These are phyloP conservation scores for Oryzias dopingdopingensis DNA, from an alignment of 2,797 vertebrate genomes.

Conservation along the genomic window DNA sequence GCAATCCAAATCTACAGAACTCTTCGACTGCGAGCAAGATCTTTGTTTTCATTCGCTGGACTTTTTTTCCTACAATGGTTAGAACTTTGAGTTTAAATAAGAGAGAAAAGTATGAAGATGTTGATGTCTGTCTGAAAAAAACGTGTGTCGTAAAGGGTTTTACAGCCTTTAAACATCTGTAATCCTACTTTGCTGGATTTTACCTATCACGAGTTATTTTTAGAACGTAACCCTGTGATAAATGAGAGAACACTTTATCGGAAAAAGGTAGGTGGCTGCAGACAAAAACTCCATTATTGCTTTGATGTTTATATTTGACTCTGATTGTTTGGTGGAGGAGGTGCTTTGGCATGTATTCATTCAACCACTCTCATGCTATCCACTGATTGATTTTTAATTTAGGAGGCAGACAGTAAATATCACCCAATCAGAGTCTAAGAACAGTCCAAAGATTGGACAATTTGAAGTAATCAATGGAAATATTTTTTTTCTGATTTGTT, in stretches of 20 bases:
- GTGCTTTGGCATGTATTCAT: slow-evolving; percentile 88
- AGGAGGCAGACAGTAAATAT: slow-evolving; percentile 97
- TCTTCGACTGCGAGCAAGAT: too few species aligned
- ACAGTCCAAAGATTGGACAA: slow-evolving; percentile 98
- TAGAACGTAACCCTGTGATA: slow-evolving; percentile 21
- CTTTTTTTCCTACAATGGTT: too few species aligned
- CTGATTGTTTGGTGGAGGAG: slow-evolving; percentile 85
- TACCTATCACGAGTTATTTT: slow-evolving; percentile 23
- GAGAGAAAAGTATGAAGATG: too few species aligned
- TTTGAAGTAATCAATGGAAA: slow-evolving; percentile 98
- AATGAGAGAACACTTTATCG: slow-evolving; percentile 20
- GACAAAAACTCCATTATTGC: slow-evolving; percentile 62
- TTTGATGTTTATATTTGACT: slow-evolving; percentile 64
- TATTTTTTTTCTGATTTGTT: slow-evolving; percentile 80
- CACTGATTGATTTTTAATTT: slow-evolving; percentile 99
- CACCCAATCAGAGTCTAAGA: slow-evolving; percentile 95
- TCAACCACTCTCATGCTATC: slow-evolving; percentile 86
- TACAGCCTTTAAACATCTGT: too few species aligned
- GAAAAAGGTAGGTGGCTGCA: slow-evolving; percentile 46
- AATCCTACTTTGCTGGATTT: too few species aligned
- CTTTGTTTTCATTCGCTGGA: too few species aligned
- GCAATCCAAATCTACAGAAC: too few species aligned
- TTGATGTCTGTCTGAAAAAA: too few species aligned
- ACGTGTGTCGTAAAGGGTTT: too few species aligned
- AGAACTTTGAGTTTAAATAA: too few species aligned